Evolutionary conservation across 2,797 vertebrate species (phyloP).

Genomic region (Megalops cyprinoides): DNA sequence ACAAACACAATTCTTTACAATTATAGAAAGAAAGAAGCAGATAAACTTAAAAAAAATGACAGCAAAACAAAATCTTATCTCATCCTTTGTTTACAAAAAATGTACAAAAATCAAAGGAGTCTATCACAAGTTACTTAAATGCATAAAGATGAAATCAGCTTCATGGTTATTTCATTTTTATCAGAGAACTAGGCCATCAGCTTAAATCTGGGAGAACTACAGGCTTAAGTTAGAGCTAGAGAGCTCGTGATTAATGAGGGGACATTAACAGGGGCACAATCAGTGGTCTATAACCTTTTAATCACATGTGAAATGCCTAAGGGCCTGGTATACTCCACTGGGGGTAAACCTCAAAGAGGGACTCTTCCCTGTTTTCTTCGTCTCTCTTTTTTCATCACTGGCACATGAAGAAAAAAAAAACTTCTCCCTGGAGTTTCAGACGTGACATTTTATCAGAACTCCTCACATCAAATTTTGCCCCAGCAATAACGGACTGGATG

Average conservation of each 20-base stretch:
- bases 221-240: conserved; percentile 49
- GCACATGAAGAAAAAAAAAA: conserved; percentile 17
- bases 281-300: conserved; percentile 32
- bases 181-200: conserved; percentile 33
- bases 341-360: conserved; percentile 32
- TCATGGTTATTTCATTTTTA: conserved; percentile 34
- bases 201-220: conserved; percentile 39
- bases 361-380: conserved; percentile 27
- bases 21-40: too few relatives aligned
- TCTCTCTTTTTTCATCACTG: conserved; percentile 54
- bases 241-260: conserved; percentile 44
- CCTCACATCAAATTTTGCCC: neutral
- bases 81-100: conserved; percentile 27
- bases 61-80: too few relatives aligned
- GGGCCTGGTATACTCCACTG: conserved; percentile 55
- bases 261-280: conserved; percentile 32
- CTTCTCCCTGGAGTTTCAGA: conserved; percentile 38
- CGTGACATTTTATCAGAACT: conserved; percentile 12
- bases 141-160: conserved; percentile 14
- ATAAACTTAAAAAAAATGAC: too few relatives aligned
- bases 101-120: conserved; percentile 40
- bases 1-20: too few relatives aligned
- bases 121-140: conserved; percentile 55
- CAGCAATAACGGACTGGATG: neutral
- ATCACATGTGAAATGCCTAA: conserved; percentile 43